Percentiles rank a stretch among this genome's conserved stretches.
Conservation (phyloP, 2,797 vertebrate species). For the Scarus forsteni region DNA sequence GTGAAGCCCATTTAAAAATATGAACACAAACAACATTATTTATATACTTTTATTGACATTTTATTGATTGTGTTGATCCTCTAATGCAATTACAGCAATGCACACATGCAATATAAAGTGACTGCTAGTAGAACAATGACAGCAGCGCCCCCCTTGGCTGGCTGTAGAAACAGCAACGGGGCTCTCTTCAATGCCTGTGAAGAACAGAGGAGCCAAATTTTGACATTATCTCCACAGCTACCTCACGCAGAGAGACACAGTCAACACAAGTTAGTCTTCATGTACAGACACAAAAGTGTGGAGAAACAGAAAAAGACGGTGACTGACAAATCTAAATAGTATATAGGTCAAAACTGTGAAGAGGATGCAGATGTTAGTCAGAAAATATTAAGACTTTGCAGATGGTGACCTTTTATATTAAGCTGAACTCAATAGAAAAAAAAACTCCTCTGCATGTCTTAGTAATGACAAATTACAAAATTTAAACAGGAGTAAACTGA, state of each 20-base stretch:
- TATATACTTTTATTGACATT: slow-evolving; percentile 6
- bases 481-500: slow-evolving; percentile 36
- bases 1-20: slow-evolving; percentile 18
- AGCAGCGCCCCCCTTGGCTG: slow-evolving; percentile 72
- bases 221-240: slow-evolving; percentile 33
- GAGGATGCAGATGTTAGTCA: too few relatives aligned
- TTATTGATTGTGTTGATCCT: slow-evolving; percentile 52
- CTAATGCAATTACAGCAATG: slow-evolving; percentile 55
- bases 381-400: background rate
- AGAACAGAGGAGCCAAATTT: slow-evolving; percentile 59
- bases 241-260: slow-evolving; percentile 17
- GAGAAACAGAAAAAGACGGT: background rate
- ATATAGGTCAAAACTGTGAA: too few relatives aligned
- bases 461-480: slow-evolving; percentile 32
- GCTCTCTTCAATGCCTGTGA: slow-evolving; percentile 75
- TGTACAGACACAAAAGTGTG: slow-evolving; percentile 4
- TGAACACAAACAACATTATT: slow-evolving; percentile 50
- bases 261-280: slow-evolving; percentile 25
- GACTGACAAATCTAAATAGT: background rate
- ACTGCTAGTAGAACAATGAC: slow-evolving; percentile 74
- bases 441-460: slow-evolving; percentile 3
- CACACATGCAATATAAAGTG: slow-evolving; percentile 65
- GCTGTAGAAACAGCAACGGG: slow-evolving; percentile 60
- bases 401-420: slow-evolving; percentile 47
- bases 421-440: slow-evolving; percentile 32